Base-by-base conservation (phyloP, 2,113 vertebrate genomes). In the Acanthochromis polyacanthus region DNA sequence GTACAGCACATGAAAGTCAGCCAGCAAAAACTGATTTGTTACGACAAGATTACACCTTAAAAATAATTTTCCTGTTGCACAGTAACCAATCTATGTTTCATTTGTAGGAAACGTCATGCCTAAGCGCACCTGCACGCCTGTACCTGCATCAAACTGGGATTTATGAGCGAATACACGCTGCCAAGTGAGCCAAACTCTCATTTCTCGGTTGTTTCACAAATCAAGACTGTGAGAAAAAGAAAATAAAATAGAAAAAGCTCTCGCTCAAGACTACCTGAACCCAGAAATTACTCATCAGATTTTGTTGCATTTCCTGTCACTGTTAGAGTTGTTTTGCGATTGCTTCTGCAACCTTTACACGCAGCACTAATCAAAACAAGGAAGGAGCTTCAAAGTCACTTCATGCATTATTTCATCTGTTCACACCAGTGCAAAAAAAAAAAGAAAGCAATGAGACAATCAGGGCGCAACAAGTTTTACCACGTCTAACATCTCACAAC, bases 391-490 rank as follows among this genome's bases (percentile, higher is more conserved):
- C 32, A 36, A 36, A n/a, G 25, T 46, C 20, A 9, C 12, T 67
- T 20, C 9, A 23, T 45, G 38, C 22, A 30, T 38, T 30, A 74
- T 56, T 56, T 10, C 36, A 38, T 70, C 65, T 66, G 30, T 62
- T 76, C 65, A 64, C 66, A 46, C 30, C 14, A 2, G 58, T 55
- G 50, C 61, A 57, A 57, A 56, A 25, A 25, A 25, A 25, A 25
- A 25, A 25, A 25, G 3, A 10, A 25, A 65, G 64, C 12, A 22
- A 72, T 11, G 60, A 80, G 59, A 66, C 11, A 43, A 7, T 14
- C 81, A 74, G 7, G 36, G 61, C 12, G 55, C 57, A 71, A 85
- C 89, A 89, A 76, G 88, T 91, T 23, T 55, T 2, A 82, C 88
- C 84, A 70, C 25, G 85, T 72, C 78, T 69, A 15, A 65, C 25